These are phyloP conservation scores for Sebastes hopkinsi DNA, from an alignment of 2,797 vertebrate genomes.

Conservation along the genomic window DNA sequence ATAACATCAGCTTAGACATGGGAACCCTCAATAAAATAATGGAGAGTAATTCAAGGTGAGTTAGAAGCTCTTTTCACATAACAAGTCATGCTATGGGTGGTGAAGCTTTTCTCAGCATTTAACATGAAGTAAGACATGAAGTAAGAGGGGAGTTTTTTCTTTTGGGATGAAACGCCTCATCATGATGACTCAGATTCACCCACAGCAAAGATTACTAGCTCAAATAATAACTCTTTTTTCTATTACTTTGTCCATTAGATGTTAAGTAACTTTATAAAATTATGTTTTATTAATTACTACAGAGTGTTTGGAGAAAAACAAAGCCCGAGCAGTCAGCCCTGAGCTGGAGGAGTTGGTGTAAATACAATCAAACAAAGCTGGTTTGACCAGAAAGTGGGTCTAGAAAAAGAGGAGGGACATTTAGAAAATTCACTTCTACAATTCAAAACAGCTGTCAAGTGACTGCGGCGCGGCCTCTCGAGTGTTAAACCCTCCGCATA, in stretches of 20 bases:
- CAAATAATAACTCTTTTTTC: background rate
- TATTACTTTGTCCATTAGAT: background rate
- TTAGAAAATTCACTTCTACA: slow-evolving; percentile 49
- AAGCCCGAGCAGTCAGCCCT: slow-evolving; percentile 5
- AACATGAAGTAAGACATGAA: slow-evolving; percentile 37
- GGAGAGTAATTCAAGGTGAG: background rate
- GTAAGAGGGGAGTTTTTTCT: slow-evolving; percentile 28
- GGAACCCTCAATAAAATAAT: background rate
- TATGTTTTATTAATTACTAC: background rate
- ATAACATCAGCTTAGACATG: background rate
- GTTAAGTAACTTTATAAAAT: background rate
- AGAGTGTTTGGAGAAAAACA: background rate
- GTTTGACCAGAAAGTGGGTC: slow-evolving; percentile 44
- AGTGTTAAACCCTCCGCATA: slow-evolving; percentile 42
- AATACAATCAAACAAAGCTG: slow-evolving; percentile 57
- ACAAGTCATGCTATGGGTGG: slow-evolving; percentile 7
- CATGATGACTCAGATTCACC: slow-evolving; percentile 6
- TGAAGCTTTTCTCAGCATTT: background rate
- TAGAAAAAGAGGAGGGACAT: slow-evolving; percentile 35
- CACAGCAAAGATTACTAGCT: background rate
- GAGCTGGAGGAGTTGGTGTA: slow-evolving; percentile 22
- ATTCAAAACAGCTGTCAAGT: slow-evolving; percentile 62
- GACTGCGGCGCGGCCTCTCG: slow-evolving; percentile 43
- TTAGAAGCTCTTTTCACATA: background rate
- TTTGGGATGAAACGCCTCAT: background rate